Conservation (phyloP, 2,113 vertebrate genomes). For the Engraulis encrasicolus region DNA sequence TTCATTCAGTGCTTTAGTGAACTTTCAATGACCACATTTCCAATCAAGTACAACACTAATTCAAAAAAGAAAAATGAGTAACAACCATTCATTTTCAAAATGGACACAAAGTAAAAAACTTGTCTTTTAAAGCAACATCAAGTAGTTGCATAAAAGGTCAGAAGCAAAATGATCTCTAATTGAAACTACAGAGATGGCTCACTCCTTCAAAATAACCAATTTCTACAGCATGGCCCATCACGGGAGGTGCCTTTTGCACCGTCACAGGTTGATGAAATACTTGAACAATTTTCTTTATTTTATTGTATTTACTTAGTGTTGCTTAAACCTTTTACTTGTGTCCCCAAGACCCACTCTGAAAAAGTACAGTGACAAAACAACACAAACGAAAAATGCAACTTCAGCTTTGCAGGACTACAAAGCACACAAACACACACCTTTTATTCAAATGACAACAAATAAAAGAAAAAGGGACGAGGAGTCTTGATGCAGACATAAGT, state of each 20-base stretch:
- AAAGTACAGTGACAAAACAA: neutral
- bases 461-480: neutral
- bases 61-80: neutral
- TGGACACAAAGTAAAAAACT: neutral
- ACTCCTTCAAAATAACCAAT: too few species aligned
- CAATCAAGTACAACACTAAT: conserved; percentile 21
- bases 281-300: too few species aligned
- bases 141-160: too few species aligned
- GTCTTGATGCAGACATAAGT: neutral
- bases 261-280: too few species aligned
- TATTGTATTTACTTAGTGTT: too few species aligned
- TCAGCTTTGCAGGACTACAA: neutral
- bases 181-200: too few species aligned
- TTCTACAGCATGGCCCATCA: too few species aligned
- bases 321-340: neutral
- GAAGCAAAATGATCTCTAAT: too few species aligned
- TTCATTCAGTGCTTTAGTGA: neutral
- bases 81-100: neutral
- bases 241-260: too few species aligned
- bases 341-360: neutral
- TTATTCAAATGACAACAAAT: neutral
- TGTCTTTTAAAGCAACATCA: too few species aligned
- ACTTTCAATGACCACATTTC: conserved; percentile 22
- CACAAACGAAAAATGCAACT: too few species aligned
- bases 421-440: neutral